Evolutionary conservation across 2,113 vertebrate species (phyloP), one percentile per base, ranked within the genome.

Genomic region (Equus przewalskii): DNA sequence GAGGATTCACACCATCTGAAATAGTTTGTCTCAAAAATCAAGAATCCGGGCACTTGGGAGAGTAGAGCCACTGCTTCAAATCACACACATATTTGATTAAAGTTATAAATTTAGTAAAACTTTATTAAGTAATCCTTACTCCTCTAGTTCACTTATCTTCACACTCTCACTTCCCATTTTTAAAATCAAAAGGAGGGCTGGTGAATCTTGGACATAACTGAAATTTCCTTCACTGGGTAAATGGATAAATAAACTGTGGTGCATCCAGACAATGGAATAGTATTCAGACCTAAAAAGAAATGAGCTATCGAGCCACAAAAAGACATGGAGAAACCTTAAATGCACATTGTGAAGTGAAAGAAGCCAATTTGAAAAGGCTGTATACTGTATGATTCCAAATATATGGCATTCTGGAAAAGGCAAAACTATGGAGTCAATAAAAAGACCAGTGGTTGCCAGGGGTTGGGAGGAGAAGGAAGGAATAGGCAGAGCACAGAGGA

Each of bases 51-150:
- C 67, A 73, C 8, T 76, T 92, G 41, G 30, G 65, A 94, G 33
- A 91, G 69, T 84, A 84, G 81, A 91, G 22, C 36, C 96, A 83
- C 70, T 83, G 49, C 24, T 93, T 95, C n/a, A 88, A 62, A 93
- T 80, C 49, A 91, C 54, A 91, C 9, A 33, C 58, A 89, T 24
- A 95, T 75, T 75, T 91, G 78, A 85, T 64, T 85, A 73, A 94
- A 96, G 58, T 62, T 62, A 33, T 28, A 79, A 60, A 44, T 62
- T 94, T 80, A 89, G 46, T 83, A 80, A 92, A 89, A 64, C 3
- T 58, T 80, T 69, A 81, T 56, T 89, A 78, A 81, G n/a, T 85
- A 90, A 44, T 49, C 51, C 36, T 95, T 6, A 1, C 49, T 89
- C 19, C 30, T 73, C 65, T 65, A 41, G n/a, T 93, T 93, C 36